These are phyloP conservation scores for Gobio gobio DNA, from an alignment of 2,113 vertebrate species.

Conservation along the genomic window DNA sequence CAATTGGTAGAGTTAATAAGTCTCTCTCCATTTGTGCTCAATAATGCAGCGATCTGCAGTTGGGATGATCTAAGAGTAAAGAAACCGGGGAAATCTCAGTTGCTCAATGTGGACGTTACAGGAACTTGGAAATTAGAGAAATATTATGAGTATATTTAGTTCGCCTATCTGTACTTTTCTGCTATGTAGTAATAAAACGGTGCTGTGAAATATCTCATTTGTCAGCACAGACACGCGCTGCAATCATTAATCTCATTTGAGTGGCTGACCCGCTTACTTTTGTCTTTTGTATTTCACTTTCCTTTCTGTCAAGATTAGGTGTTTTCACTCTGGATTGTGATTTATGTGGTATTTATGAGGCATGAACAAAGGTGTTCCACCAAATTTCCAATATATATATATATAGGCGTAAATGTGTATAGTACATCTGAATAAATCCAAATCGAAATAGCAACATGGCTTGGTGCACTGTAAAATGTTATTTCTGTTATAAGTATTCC, in stretches of 20 bases:
- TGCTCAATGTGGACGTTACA: neutral
- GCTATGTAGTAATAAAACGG: neutral
- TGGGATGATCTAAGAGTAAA: neutral
- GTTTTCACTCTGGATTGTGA: neutral
- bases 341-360: neutral
- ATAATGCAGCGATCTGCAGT: neutral
- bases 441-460: neutral
- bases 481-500: too few relatives aligned
- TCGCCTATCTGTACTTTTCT: neutral
- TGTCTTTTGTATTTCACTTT: constrained; percentile 8
- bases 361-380: neutral
- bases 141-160: neutral
- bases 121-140: neutral
- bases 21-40: neutral
- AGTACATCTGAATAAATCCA: neutral
- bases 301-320: neutral
- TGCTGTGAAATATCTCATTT: neutral
- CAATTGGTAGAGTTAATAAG: neutral
- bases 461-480: neutral
- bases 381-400: neutral
- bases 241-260: neutral
- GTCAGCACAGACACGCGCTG: neutral
- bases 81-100: neutral
- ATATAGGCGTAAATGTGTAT: neutral
- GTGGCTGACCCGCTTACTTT: neutral